Percentiles rank a stretch among this genome's conserved stretches.
These are phyloP conservation scores for Amblyjoppa fuscipennis DNA, from an alignment of 2,888 invertebrate species.

Conservation along the genomic window DNA sequence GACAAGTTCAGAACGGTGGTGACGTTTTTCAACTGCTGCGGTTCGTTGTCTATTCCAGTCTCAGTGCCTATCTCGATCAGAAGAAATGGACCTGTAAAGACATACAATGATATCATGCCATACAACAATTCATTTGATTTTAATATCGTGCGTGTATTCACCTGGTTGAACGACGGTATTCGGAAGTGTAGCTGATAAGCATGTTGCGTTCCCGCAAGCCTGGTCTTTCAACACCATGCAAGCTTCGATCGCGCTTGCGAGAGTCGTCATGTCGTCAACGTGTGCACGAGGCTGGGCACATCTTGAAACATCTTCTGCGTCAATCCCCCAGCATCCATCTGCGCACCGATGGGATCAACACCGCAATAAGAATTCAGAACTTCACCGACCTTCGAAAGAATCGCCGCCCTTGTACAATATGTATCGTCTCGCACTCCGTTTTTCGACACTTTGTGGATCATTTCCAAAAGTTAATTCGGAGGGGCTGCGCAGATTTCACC, in stretches of 20 bases:
- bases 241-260: neutral
- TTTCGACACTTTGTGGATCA: constrained; percentile 1
- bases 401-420: neutral
- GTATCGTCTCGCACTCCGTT: neutral
- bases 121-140: neutral
- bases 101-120: neutral
- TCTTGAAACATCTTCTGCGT: neutral
- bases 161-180: constrained; percentile 1
- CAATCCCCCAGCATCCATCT: constrained; percentile 1
- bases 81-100: constrained; percentile 22
- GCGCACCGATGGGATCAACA: constrained; percentile 7
- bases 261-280: neutral
- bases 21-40: neutral
- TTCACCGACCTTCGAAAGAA: neutral
- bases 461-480: neutral
- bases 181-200: neutral
- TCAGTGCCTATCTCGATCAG: neutral
- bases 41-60: neutral
- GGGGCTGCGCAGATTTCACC: neutral
- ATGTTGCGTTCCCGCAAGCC: neutral
- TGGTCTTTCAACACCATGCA: neutral
- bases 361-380: neutral
- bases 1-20: neutral
- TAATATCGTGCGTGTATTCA: neutral
- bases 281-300: constrained; percentile 4